Percentiles rank a stretch among this genome's conserved stretches.
Evolutionary conservation across 2,888 invertebrate genomes (phyloP).

Genomic region (Xestoiulus laeticollis): DNA sequence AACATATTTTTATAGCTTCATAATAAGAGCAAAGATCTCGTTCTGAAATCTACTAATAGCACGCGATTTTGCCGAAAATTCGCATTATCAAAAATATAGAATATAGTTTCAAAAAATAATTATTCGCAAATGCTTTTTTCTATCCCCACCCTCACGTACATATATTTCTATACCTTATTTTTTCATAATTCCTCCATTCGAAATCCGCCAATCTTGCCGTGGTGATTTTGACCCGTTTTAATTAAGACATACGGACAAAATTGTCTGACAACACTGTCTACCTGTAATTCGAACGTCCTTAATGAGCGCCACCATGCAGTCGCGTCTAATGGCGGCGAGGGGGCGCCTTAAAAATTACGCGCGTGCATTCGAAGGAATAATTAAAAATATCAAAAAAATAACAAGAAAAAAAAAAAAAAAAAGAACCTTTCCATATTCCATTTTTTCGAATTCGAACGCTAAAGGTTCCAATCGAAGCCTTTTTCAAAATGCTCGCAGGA

Average conservation of each 20-base stretch:
- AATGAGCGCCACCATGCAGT: background rate
- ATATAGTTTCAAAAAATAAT: no score
- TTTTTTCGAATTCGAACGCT: no score
- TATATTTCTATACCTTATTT: conserved; percentile 6
- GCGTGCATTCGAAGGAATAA: background rate
- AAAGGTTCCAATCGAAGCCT: background rate
- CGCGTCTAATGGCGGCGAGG: conserved; percentile 2
- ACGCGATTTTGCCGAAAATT: no score
- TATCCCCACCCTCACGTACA: background rate
- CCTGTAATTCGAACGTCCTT: conserved; percentile 34
- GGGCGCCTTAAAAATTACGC: background rate
- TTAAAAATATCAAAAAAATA: background rate
- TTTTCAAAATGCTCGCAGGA: background rate
- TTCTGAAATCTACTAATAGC: no score
- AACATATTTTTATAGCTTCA: no score
- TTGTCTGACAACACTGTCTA: conserved; percentile 53
- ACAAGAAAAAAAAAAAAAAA: background rate
- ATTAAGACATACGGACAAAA: conserved; percentile 51
- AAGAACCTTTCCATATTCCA: background rate
- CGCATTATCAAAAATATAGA: no score
- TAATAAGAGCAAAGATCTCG: no score
- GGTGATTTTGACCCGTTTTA: conserved; percentile 45
- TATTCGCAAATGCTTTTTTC: background rate
- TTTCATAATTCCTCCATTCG: background rate
- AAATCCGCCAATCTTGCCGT: background rate